These are phyloP conservation scores for Eristalis pertinax DNA, from an alignment of 2,888 invertebrate genomes.

Conservation along the genomic window DNA sequence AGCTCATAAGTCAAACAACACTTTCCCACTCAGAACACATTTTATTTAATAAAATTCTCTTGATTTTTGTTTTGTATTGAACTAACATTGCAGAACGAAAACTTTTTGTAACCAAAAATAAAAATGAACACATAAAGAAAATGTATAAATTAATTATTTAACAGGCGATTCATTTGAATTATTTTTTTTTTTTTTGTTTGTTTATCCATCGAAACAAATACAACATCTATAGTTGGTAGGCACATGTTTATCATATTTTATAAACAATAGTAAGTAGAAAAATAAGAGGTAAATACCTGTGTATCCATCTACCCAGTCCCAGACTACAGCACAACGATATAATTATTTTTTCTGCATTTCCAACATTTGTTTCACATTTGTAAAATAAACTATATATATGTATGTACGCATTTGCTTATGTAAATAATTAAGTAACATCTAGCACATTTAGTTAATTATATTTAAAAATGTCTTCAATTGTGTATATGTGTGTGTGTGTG, in stretches of 20 bases:
- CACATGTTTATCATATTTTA: conserved; percentile 57
- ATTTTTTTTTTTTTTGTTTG: neutral
- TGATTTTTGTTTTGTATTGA: conserved; percentile 25
- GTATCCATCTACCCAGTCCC: conserved; percentile 26
- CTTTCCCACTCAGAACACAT: conserved; percentile 68
- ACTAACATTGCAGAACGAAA: conserved; percentile 57
- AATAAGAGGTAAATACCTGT: conserved; percentile 47
- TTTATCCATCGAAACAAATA: conserved; percentile 38
- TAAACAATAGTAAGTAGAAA: conserved; percentile 61
- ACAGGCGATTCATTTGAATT: conserved; percentile 54
- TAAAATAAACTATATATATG: conserved; percentile 51
- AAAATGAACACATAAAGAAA: conserved; percentile 5
- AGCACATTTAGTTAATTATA: conserved; percentile 63
- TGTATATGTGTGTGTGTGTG: conserved; percentile 15
- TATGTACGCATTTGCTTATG: conserved; percentile 21
- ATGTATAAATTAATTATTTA: conserved; percentile 33
- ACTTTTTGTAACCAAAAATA: conserved; percentile 5
- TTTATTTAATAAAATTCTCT: conserved; percentile 65
- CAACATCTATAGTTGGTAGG: conserved; percentile 65
- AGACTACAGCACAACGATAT: conserved; percentile 32
- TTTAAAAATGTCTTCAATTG: conserved; percentile 64
- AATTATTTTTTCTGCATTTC: neutral
- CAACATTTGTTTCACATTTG: conserved; percentile 12
- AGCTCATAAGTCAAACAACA: neutral
- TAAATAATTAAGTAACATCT: conserved; percentile 59